Percentiles rank a stretch among this genome's conserved stretches.
Evolutionary conservation across 2,113 vertebrate genomes (phyloP).

Genomic region (Catharus minimus): DNA sequence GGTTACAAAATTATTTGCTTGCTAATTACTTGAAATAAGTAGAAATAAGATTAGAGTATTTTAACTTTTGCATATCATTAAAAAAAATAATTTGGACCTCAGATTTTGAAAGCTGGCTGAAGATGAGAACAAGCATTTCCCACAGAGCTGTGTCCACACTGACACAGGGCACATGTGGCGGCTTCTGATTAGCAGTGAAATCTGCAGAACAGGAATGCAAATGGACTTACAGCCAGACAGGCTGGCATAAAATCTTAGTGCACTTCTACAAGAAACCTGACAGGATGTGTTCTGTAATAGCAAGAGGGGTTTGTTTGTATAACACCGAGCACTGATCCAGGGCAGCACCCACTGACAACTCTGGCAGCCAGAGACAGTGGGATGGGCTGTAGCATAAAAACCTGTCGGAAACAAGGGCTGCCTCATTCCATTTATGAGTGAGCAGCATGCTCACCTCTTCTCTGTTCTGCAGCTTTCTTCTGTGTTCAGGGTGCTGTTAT

Average conservation of each 20-base stretch:
- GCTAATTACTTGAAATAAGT: background rate
- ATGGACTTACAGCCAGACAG: background rate
- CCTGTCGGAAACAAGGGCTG: background rate
- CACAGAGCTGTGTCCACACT: background rate
- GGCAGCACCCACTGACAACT: background rate
- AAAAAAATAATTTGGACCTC: background rate
- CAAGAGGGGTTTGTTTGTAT: background rate
- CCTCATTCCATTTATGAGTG: background rate
- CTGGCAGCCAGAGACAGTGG: background rate
- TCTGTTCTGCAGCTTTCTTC: background rate
- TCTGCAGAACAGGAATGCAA: background rate
- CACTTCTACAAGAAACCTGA: background rate
- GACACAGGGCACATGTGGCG: fast-evolving
- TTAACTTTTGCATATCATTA: background rate
- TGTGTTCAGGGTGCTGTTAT: background rate
- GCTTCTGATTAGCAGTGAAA: background rate
- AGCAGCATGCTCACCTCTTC: background rate
- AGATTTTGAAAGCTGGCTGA: background rate
- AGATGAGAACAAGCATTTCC: background rate
- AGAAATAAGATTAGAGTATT: background rate
- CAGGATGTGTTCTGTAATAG: background rate
- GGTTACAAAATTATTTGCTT: background rate
- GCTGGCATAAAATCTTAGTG: background rate
- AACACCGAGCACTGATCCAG: background rate
- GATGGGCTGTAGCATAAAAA: background rate